Evolutionary conservation across 2,113 vertebrate species (phyloP).

Genomic region (Crotalus helleri): DNA sequence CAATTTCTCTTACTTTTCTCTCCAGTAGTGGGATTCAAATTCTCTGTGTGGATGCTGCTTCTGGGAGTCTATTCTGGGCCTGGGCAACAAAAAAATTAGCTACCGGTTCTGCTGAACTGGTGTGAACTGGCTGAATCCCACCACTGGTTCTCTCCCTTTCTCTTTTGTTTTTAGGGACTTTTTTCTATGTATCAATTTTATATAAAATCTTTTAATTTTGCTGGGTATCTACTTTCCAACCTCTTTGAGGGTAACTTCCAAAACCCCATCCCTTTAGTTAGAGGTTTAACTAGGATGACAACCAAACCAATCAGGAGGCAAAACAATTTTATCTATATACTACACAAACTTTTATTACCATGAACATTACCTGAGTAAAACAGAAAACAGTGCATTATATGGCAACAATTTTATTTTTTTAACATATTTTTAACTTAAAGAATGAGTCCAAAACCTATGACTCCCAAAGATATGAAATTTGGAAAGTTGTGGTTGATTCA

Average conservation of each 20-base stretch:
- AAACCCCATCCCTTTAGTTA: background rate
- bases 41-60: no score
- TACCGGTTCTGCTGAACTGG: no score
- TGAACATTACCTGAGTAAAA: background rate
- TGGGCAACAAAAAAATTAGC: no score
- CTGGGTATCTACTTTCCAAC: background rate
- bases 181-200: background rate
- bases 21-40: no score
- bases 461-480: no score
- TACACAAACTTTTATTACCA: background rate
- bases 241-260: background rate
- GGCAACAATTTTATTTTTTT: no score
- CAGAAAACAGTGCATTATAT: no score
- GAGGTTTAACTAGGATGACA: background rate
- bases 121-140: no score
- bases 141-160: background rate
- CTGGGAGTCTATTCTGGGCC: no score
- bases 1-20: background rate
- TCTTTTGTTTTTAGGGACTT: background rate
- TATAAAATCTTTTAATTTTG: background rate
- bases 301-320: background rate
- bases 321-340: background rate
- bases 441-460: no score
- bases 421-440: no score
- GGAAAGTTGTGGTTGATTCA: no score